Conservation (phyloP, 53 echinoderm and acorn worm genomes). For the Luidia sarsii region DNA sequence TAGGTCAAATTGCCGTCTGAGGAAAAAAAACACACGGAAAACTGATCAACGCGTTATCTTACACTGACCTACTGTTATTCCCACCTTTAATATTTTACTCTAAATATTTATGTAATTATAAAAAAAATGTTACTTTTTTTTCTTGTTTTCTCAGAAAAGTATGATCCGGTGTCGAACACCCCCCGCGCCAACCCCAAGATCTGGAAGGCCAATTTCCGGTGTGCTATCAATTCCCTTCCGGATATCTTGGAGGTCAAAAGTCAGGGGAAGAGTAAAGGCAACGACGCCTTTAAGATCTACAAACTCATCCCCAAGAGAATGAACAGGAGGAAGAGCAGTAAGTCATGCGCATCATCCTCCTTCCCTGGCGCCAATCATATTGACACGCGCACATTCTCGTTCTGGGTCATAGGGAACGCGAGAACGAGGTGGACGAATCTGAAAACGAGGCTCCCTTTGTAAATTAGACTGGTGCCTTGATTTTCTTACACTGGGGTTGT, state of each 20-base stretch:
- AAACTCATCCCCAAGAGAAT: conserved; percentile 79
- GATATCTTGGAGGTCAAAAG: conserved; percentile 90
- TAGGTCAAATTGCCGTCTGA: not conserved
- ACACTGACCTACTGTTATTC: not conserved
- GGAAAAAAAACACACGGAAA: too few relatives aligned
- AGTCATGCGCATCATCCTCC: too few relatives aligned
- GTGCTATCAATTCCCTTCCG: conserved; percentile 98
- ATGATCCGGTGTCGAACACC: conserved; percentile 71
- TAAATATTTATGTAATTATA: too few relatives aligned
- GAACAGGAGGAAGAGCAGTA: conserved; percentile 43
- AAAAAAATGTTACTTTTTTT: not conserved
- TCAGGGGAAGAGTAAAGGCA: conserved; percentile 90
- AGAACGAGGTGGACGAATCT: too few relatives aligned
- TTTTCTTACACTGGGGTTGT: too few relatives aligned
- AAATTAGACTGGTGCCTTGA: too few relatives aligned
- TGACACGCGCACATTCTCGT: too few relatives aligned
- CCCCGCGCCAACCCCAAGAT: conserved; percentile 92
- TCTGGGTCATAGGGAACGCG: too few relatives aligned
- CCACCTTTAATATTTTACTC: not conserved
- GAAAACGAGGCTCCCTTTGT: too few relatives aligned
- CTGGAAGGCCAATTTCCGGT: conserved; percentile 99
- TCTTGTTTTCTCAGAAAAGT: conserved; percentile 77
- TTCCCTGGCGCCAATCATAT: too few relatives aligned
- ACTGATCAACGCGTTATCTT: too few relatives aligned
- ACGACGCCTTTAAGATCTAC: conserved; percentile 96